A percentile compares a stretch with the other conserved stretches of the same genome.
phyloP scores from a whole-genome alignment of 2,888 invertebrate genomes.

The Calameuta filiformis region DNA sequence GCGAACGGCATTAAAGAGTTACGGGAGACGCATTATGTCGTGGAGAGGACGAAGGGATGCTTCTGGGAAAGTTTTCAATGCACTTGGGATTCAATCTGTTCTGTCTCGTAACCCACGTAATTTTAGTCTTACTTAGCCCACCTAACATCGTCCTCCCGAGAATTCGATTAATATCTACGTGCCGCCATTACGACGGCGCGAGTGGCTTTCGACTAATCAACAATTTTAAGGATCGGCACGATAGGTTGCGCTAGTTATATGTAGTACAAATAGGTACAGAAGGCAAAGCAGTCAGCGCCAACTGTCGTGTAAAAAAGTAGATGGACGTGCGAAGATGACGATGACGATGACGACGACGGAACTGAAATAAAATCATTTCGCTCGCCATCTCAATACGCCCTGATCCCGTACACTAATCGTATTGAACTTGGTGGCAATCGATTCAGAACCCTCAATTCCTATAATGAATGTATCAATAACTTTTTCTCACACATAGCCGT shows the following conservation, averaged over 20 bases:
- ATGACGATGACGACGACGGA: no score
- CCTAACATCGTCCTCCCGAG: constrained; percentile 1
- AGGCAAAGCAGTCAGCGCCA: no score
- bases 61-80: background rate
- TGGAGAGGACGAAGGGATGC: background rate
- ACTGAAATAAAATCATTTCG: no score
- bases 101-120: background rate
- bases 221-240: constrained; percentile 20
- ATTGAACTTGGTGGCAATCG: no score
- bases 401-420: no score
- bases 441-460: no score
- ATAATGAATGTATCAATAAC: no score
- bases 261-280: no score
- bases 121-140: background rate
- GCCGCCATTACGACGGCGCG: background rate
- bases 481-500: no score
- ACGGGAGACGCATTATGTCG: background rate
- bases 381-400: no score
- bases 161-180: constrained; percentile 5
- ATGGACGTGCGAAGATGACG: no score
- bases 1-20: background rate
- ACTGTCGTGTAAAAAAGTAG: no score
- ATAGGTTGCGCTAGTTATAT: constrained; percentile 1
- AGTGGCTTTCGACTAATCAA: constrained; percentile 17
- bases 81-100: constrained; percentile 1